phyloP scores from a whole-genome alignment of 92 coral and sea anemone genomes.

The Actinernus sp. region DNA sequence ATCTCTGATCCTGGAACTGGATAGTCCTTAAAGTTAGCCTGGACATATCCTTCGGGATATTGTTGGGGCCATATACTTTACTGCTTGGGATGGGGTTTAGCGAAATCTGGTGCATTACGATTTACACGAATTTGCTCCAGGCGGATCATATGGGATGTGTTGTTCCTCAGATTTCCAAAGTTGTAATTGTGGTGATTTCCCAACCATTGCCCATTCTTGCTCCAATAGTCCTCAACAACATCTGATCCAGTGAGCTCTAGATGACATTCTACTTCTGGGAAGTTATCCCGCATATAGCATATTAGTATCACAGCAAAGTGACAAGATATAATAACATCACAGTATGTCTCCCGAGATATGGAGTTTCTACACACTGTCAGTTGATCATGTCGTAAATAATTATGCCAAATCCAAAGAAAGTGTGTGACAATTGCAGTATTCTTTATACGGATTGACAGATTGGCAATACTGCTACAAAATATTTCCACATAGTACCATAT shows the following conservation, averaged over 20 bases:
- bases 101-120: slow-evolving; percentile 45
- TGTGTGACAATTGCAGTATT: slow-evolving; percentile 36
- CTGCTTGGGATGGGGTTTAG: slow-evolving; percentile 54
- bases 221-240: slow-evolving; percentile 56
- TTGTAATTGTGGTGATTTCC: slow-evolving; percentile 70
- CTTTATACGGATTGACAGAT: slow-evolving; percentile 36
- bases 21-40: slow-evolving; percentile 33
- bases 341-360: slow-evolving; percentile 21
- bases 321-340: slow-evolving; percentile 38
- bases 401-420: slow-evolving; percentile 56
- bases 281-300: no score
- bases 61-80: slow-evolving; percentile 44
- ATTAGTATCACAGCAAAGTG: slow-evolving; percentile 58
- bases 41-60: slow-evolving; percentile 25
- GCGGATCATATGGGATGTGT: slow-evolving; percentile 43
- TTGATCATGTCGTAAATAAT: slow-evolving; percentile 4
- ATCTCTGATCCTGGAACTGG: slow-evolving; percentile 37
- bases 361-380: slow-evolving; percentile 17
- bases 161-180: slow-evolving; percentile 44
- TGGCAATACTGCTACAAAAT: slow-evolving; percentile 26
- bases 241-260: slow-evolving; percentile 45
- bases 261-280: slow-evolving; percentile 27
- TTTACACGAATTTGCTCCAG: slow-evolving; percentile 48
- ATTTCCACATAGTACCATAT: slow-evolving; percentile 52
- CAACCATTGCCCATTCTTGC: slow-evolving; percentile 65